Percentiles rank a stretch among this genome's conserved stretches.
These are phyloP conservation scores for Protonemura montana DNA, from an alignment of 2,888 invertebrate genomes.

Conservation along the genomic window DNA sequence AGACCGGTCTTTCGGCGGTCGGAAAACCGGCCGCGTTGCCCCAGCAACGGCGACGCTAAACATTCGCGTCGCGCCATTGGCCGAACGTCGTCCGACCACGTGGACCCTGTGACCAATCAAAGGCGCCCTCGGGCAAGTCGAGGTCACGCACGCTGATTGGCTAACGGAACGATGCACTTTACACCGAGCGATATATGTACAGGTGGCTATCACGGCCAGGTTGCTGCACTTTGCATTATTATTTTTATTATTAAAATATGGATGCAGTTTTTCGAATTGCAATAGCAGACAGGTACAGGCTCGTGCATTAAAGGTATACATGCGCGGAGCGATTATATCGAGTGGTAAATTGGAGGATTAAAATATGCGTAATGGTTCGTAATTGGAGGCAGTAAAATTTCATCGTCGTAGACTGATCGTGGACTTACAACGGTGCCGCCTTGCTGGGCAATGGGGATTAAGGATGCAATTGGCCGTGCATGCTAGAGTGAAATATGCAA, in stretches of 20 bases:
- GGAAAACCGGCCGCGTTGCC: background rate
- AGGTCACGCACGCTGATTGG: background rate
- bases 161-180: conserved; percentile 7
- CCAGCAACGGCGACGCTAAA: background rate
- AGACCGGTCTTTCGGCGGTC: background rate
- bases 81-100: background rate
- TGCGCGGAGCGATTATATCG: background rate
- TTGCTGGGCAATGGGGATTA: background rate
- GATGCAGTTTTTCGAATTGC: background rate
- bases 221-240: background rate
- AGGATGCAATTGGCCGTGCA: background rate
- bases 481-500: background rate
- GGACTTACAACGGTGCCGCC: background rate
- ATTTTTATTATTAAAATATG: conserved; percentile 5
- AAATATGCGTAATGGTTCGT: background rate
- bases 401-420: background rate
- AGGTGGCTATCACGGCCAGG: background rate
- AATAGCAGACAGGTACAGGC: background rate
- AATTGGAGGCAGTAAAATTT: conserved; percentile 12
- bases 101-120: background rate
- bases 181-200: background rate
- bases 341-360: conserved; percentile 7
- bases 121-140: background rate
- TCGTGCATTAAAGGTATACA: background rate
- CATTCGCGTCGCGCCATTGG: background rate